These are phyloP conservation scores for Cephus rjabovi DNA, from an alignment of 2,888 invertebrate species.

Conservation along the genomic window DNA sequence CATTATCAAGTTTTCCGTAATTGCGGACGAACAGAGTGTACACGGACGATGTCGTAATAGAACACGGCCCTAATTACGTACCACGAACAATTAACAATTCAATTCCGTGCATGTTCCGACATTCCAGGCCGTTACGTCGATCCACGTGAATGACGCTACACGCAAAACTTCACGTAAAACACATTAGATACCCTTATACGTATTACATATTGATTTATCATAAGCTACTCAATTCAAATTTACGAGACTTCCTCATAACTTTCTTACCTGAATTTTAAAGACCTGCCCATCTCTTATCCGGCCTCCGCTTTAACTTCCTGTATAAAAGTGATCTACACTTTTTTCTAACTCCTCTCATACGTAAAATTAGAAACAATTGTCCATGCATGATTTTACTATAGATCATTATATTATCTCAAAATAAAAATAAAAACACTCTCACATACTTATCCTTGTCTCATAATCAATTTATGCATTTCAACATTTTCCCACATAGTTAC, in stretches of 20 bases:
- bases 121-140: neutral
- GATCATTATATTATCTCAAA: neutral
- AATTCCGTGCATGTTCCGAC: slow-evolving; percentile 4
- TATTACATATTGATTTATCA: neutral
- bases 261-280: neutral
- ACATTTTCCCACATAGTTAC: neutral
- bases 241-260: neutral
- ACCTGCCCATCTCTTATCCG: neutral
- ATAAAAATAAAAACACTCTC: neutral
- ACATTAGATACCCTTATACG: neutral
- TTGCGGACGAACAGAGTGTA: neutral
- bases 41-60: neutral
- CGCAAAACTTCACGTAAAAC: neutral
- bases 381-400: neutral
- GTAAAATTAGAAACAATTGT: neutral
- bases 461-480: neutral
- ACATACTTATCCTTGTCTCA: neutral
- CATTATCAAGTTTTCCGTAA: neutral
- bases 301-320: neutral
- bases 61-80: neutral
- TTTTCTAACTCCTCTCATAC: neutral
- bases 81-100: slow-evolving; percentile 3
- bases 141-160: slow-evolving; percentile 2
- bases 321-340: neutral
- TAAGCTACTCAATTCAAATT: neutral